Base-by-base conservation (phyloP, 2,797 vertebrate species). In the Pangasius larnaudii region DNA sequence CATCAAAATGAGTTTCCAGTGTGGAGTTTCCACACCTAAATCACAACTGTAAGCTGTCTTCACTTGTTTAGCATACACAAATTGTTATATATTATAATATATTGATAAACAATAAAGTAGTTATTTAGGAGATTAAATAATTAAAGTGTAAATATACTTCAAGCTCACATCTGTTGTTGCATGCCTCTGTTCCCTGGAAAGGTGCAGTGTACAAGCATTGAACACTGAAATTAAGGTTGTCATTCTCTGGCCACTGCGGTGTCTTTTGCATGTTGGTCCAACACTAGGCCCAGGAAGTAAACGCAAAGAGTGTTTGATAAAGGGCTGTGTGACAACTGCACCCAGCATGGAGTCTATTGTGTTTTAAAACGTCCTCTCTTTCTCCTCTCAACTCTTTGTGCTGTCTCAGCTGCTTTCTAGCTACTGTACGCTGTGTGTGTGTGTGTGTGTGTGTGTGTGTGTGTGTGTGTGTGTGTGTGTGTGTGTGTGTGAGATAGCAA, bases 201-300 rank as follows among this genome's bases (percentile, higher is more conserved):
- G 24, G 49, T 13, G 49, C 83, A 84, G 30, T 51, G 24, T 46
- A 42, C 13, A 67, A 58, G 51, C 30, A 46, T 6, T 78, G 49
- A 58, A 79, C 18, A 22, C 30, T 22, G 30, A 22, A 58, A 79
- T 79, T 36, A 79, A 58, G 36, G 53, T 27, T 27, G 9, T 24
- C 5, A 80, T 58, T 80, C 14, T 9, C 16, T 49, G 11, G 27
- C 18, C n/a, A 84, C 42, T 49, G 42, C 36, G 42, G 33, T 79
- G 71, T 67, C 84, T 87, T 92, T 89, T 91, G 89, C 86, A 30
- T 85, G 86, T 89, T 78, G 78, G 36, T 81, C 53, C 59, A 83
- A 77, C 85, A 88, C 86, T 91, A 90, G 89, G 87, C 88, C 90
- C 89, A 92, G 92, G 90, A 92, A 93, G 89, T 92, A 74, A 89